phyloP scores from a whole-genome alignment of 2,797 vertebrate species.

The Falco berigora region DNA sequence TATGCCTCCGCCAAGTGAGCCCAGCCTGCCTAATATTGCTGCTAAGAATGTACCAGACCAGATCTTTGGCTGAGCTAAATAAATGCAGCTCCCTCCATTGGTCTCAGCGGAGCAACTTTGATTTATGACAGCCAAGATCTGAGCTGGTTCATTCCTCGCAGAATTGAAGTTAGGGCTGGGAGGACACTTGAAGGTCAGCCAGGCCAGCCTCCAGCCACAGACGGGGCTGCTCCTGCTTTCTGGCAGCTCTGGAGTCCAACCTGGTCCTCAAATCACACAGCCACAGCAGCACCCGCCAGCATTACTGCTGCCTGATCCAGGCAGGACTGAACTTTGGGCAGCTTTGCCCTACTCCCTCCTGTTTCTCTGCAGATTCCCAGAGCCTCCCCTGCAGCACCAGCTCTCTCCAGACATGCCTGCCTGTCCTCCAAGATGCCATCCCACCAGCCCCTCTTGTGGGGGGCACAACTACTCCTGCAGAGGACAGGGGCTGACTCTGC shows the following conservation, averaged over 20 bases:
- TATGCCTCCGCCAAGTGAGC: neutral
- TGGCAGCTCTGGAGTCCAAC: neutral
- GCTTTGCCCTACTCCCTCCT: neutral
- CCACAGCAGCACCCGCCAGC: neutral
- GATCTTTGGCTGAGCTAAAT: slow-evolving; percentile 50
- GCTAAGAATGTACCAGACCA: slow-evolving; percentile 49
- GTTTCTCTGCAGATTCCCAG: neutral
- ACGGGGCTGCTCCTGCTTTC: neutral
- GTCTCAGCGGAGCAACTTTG: slow-evolving; percentile 36
- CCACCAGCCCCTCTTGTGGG: neutral
- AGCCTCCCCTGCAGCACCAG: neutral
- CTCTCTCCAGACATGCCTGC: neutral
- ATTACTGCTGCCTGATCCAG: neutral
- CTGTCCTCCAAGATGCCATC: neutral
- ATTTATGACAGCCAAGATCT: slow-evolving; percentile 54
- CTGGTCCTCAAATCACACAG: neutral
- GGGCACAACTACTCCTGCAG: neutral
- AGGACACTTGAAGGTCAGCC: slow-evolving; percentile 57
- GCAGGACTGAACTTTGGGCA: neutral
- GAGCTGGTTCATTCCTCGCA: slow-evolving; percentile 22
- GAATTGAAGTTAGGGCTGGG: slow-evolving; percentile 26
- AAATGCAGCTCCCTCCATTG: slow-evolving; percentile 6
- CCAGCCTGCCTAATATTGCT: slow-evolving; percentile 10
- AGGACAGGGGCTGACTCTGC: neutral
- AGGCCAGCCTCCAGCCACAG: neutral